Evolutionary conservation across 2,888 invertebrate species (phyloP).

Genomic region (Erebia epiphron): DNA sequence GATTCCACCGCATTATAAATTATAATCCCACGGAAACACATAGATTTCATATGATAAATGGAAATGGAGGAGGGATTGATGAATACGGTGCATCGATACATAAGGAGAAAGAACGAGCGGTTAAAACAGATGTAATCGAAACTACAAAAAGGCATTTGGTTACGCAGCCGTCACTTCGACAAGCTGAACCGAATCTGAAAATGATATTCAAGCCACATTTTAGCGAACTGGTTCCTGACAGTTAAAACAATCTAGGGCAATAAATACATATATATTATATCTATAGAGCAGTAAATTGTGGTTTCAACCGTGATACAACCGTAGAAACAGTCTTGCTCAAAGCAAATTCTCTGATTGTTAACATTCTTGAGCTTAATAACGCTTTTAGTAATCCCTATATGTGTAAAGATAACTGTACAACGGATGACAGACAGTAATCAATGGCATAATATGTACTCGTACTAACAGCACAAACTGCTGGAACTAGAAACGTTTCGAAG

Average conservation of each 20-base stretch:
- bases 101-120: no score
- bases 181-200: constrained; percentile 18
- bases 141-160: neutral
- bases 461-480: no score
- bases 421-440: no score
- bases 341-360: neutral
- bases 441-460: no score
- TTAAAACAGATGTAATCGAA: neutral
- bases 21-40: no score
- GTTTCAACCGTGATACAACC: constrained; percentile 25
- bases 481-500: no score
- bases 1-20: no score
- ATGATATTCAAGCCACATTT: constrained; percentile 48
- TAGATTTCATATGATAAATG: no score
- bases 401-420: no score
- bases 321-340: constrained; percentile 1
- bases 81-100: no score
- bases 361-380: neutral
- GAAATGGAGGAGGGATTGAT: no score
- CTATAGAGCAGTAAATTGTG: constrained; percentile 27
- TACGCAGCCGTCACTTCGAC: neutral
- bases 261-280: constrained; percentile 28
- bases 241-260: constrained; percentile 56
- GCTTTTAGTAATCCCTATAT: no score
- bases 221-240: constrained; percentile 60